Conservation (phyloP, 2,113 vertebrate genomes). For the Xyliphius kryptos region DNA sequence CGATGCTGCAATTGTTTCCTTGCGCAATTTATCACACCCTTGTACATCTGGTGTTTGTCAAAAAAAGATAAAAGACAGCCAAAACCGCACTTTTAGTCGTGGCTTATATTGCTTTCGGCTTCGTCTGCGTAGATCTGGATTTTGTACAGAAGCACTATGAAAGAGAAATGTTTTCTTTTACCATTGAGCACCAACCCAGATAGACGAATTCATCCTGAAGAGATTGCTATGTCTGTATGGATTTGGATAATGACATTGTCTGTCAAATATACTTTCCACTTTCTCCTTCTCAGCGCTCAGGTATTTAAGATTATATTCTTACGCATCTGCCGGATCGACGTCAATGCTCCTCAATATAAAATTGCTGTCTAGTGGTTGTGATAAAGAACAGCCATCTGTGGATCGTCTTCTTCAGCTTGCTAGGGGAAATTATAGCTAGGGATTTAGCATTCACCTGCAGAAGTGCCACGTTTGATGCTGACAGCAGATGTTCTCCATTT, state of each 20-base stretch:
- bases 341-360: not conserved
- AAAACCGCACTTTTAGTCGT: not conserved
- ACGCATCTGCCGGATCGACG: conserved; percentile 13
- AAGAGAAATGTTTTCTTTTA: conserved; percentile 38
- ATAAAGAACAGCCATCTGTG: conserved; percentile 10
- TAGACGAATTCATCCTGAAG: conserved; percentile 23
- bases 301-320: conserved; percentile 38
- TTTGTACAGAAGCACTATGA: not conserved
- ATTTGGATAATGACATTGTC: conserved; percentile 51
- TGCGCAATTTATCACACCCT: conserved; percentile 12
- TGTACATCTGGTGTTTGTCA: conserved; percentile 9
- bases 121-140: not conserved
- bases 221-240: conserved; percentile 48
- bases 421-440: no score
- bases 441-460: no score
- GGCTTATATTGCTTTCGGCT: conserved; percentile 17
- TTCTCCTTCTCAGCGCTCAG: conserved; percentile 34
- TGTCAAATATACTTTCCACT: conserved; percentile 55
- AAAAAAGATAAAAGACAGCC: conserved; percentile 27
- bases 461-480: no score
- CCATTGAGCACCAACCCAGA: conserved; percentile 14
- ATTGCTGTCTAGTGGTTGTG: not conserved
- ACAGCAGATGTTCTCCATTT: no score
- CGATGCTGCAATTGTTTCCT: conserved; percentile 16
- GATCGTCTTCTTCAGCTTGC: not conserved